Evolutionary conservation across 1,140 invertebrate species (phyloP).

Genomic region (Bemisia tabaci): DNA sequence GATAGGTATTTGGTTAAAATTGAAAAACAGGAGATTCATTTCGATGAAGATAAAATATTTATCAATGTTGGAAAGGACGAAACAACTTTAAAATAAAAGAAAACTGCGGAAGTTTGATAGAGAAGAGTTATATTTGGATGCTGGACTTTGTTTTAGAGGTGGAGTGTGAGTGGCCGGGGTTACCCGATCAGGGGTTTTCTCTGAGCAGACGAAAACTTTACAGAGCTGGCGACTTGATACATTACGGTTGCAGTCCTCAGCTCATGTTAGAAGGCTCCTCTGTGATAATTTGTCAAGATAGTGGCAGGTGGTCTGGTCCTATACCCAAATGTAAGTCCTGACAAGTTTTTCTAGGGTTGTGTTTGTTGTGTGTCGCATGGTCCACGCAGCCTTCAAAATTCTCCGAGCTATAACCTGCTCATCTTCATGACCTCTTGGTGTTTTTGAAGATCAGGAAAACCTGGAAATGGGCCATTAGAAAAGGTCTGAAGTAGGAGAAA

Average conservation of each 20-base stretch:
- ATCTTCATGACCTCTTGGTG: not conserved
- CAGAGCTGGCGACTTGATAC: slow-evolving; percentile 65
- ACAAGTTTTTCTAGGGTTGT: not conserved
- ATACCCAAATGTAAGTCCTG: slow-evolving; percentile 60
- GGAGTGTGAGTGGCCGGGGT: slow-evolving; percentile 50
- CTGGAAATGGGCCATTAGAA: too few relatives aligned
- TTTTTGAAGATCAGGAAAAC: too few relatives aligned
- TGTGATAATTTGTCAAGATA: slow-evolving; percentile 74
- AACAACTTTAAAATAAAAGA: too few relatives aligned
- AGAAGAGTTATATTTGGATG: too few relatives aligned
- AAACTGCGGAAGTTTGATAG: too few relatives aligned
- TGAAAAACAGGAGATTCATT: too few relatives aligned
- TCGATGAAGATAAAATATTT: too few relatives aligned
- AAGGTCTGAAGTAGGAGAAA: too few relatives aligned
- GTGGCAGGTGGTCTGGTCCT: slow-evolving; percentile 68
- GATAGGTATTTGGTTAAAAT: too few relatives aligned
- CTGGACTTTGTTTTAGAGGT: slow-evolving; percentile 42
- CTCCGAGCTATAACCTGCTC: slow-evolving; percentile 7
- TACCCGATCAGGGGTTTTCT: slow-evolving; percentile 60
- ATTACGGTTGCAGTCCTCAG: slow-evolving; percentile 73
- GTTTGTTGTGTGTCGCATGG: slow-evolving; percentile 1
- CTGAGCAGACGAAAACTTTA: slow-evolving; percentile 50
- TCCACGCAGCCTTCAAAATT: not conserved
- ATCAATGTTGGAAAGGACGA: too few relatives aligned
- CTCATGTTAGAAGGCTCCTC: slow-evolving; percentile 77